Conservation (phyloP, 2,888 invertebrate species). For the Ariolimax columbianus region DNA sequence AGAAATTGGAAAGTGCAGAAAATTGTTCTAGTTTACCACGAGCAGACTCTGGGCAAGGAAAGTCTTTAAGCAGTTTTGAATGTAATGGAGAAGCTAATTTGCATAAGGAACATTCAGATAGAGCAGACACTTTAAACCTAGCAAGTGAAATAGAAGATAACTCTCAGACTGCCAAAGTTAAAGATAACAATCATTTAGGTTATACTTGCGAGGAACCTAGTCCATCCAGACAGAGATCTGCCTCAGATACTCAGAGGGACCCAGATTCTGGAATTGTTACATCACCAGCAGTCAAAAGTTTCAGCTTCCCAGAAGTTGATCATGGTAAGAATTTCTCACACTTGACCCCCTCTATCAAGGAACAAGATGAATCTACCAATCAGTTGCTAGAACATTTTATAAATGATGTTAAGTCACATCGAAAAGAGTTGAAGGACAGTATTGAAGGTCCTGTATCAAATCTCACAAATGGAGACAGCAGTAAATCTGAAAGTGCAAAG, state of each 20-base stretch:
- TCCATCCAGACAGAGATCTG: background rate
- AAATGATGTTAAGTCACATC: background rate
- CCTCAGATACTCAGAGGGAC: background rate
- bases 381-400: background rate
- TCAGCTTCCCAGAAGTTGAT: background rate
- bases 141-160: background rate
- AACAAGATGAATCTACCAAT: background rate
- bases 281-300: background rate
- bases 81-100: background rate
- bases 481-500: background rate
- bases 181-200: background rate
- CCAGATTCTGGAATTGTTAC: background rate
- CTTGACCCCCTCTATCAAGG: too few relatives aligned
- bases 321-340: too few relatives aligned
- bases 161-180: background rate
- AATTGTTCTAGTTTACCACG: background rate
- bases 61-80: background rate
- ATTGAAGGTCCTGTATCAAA: background rate
- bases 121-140: background rate
- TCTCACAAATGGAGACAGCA: background rate
- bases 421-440: background rate
- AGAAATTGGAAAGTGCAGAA: background rate
- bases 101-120: background rate
- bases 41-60: slow-evolving; percentile 1
- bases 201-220: background rate